Percentiles rank a stretch among this genome's conserved stretches.
Conservation (phyloP, 2,113 vertebrate species). For the Ammodytes dubius region DNA sequence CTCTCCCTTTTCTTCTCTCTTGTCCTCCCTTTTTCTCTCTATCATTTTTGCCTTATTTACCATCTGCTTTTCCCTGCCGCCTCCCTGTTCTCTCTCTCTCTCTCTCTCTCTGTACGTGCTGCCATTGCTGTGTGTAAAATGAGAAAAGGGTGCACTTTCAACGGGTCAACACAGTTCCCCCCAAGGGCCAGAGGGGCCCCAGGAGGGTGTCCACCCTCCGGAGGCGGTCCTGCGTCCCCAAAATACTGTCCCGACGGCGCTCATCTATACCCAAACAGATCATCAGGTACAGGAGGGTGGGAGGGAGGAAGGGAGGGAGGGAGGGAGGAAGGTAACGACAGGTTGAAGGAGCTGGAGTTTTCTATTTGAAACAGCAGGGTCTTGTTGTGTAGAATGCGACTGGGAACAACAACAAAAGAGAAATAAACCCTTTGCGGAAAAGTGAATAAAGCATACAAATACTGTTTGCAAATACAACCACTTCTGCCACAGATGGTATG, state of each 20-base stretch:
- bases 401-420: no score
- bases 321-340: not conserved
- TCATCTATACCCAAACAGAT: conserved; percentile 90
- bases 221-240: conserved; percentile 85
- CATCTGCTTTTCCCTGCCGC: not conserved
- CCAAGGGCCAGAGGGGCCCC: conserved; percentile 86
- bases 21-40: conserved; percentile 29
- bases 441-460: not conserved
- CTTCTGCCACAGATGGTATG: conserved; percentile 11
- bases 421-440: not conserved
- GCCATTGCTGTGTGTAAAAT: conserved; percentile 42
- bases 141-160: conserved; percentile 93
- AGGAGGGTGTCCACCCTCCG: conserved; percentile 83
- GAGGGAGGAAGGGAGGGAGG: not conserved
- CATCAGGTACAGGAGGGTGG: conserved; percentile 87
- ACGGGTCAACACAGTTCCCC: conserved; percentile 93
- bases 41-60: conserved; percentile 20
- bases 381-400: no score
- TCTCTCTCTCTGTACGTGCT: not conserved
- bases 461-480: not conserved
- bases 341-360: not conserved
- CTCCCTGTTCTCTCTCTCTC: conserved; percentile 19
- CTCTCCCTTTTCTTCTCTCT: conserved; percentile 36
- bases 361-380: not conserved
- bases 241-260: conserved; percentile 76